Evolutionary conservation across 2,797 vertebrate species (phyloP), one percentile per base, ranked within the genome.

Genomic region (Notolabrus celidotus): DNA sequence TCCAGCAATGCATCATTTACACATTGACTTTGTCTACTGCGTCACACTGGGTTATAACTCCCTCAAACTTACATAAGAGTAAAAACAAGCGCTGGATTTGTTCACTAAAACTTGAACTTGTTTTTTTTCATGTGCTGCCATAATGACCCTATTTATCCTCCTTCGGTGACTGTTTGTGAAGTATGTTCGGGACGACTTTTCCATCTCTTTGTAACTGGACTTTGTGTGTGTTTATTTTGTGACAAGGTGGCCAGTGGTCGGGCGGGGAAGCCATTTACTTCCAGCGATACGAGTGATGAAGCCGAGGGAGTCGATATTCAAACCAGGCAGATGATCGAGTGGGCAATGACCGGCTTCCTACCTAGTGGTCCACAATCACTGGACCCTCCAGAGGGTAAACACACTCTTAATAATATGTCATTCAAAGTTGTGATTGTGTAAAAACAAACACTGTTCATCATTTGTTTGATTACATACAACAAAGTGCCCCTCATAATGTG

Each of bases 241-340:
- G 49, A 73, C 16, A 82, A 99, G 97, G 96, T 96, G 84, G 97
- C 96, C 45, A 95, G 96, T 45, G 93, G 88, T 8, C 93, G 97
- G 9, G 95, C 96, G 0, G 95, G 95, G 10, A 95, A 95, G 86
- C 92, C 91, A 0, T 95, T 97, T 71, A 82, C 95, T 2, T 87
- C 89, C n/a, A 91, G 90, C 36, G 88, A 89, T 39, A 61, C 88
- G 0, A 90, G 81, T 4, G 93, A 94, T 50, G 94, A 95, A 20
- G 79, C 85, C 0, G 73, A 92, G 0, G 94, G 93, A 0, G 75
- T 97, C 73, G 96, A 99, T 60, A 92, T 95, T 63, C 95, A 96
- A 80, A 95, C 96, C 75, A 95, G 95, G 86, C 94, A 96, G 83
- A 96, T 99, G 96, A 88, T 99, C 1, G 95, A 98, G 51, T 99